Evolutionary conservation across 2,797 vertebrate genomes (phyloP), one percentile per base, ranked within the genome.

Genomic region (Trachops cirrhosus): DNA sequence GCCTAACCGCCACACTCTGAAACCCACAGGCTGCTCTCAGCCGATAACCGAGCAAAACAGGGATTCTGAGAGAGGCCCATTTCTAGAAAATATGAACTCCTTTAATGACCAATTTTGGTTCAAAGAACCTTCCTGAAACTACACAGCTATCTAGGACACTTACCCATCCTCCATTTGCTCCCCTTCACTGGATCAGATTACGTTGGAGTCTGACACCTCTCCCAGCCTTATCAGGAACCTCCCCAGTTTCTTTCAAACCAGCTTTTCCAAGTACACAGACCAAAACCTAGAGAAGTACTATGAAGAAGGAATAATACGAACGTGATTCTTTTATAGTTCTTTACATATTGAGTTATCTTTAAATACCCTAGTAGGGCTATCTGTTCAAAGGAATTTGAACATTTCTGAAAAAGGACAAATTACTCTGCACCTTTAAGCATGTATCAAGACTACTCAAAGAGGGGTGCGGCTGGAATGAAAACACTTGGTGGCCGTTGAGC

Each of bases 331-430:
- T 59, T 26, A 84, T 6, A 54, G 32, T 80, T 93, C 26, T 74
- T 85, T 93, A 62, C 67, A 54, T 88, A 62, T 52, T 70, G 57
- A 88, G 21, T 85, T 57, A 70, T 41, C 57, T 41, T 89, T 85
- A 78, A 91, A 75, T 80, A 70, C 44, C 50, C 37, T 54, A 68
- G 21, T 50, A 88, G 18, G 32, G 32, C 41, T 95, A 39, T 78
- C 46, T 88, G 37, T 80, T 74, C 57, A 85, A 92, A 93, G 73
- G 24, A 85, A 80, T 75, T 93, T 62, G 79, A 82, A 85, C 9
- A 82, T 75, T 79, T 95, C 54, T 93, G 46, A 78, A 52, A 90
- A 64, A 50, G 29, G 1, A 90, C 71, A 84, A 73, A 87, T 91
- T 68, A 86, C 52, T 64, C 18, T 93, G 9, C 2, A 71, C 22